Evolutionary conservation across 1,140 invertebrate species (phyloP).

Genomic region (Akabosia matsudoensis): DNA sequence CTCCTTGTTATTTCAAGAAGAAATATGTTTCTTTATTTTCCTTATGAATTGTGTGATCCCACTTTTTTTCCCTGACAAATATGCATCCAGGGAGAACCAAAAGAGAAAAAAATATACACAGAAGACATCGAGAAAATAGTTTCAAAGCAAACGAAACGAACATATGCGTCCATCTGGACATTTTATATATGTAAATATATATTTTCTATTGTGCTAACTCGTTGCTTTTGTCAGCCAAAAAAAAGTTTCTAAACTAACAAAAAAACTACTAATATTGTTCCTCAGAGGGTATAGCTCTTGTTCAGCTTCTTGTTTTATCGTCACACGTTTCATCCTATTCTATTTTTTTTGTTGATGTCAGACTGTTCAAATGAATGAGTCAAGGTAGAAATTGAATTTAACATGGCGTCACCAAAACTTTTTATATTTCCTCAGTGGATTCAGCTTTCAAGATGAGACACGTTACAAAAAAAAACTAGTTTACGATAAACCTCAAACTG

Average conservation of each 20-base stretch:
- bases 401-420: too few relatives aligned
- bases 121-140: not conserved
- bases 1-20: not conserved
- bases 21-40: not conserved
- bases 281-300: constrained; percentile 36
- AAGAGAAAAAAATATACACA: not conserved
- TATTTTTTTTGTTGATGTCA: too few relatives aligned
- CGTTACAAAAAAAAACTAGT: too few relatives aligned
- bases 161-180: not conserved
- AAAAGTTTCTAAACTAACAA: constrained; percentile 22
- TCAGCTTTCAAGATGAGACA: too few relatives aligned
- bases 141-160: not conserved
- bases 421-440: too few relatives aligned
- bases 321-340: not conserved
- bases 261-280: constrained; percentile 45
- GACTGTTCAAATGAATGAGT: too few relatives aligned
- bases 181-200: not conserved
- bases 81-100: not conserved
- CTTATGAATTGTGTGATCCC: constrained; percentile 15
- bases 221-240: constrained; percentile 22
- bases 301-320: not conserved
- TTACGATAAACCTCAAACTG: too few relatives aligned
- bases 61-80: constrained; percentile 20
- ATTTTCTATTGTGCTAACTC: not conserved
- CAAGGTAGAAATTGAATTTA: too few relatives aligned